Evolutionary conservation across 2,113 vertebrate species (phyloP).

Genomic region (Serilophus lunatus): DNA sequence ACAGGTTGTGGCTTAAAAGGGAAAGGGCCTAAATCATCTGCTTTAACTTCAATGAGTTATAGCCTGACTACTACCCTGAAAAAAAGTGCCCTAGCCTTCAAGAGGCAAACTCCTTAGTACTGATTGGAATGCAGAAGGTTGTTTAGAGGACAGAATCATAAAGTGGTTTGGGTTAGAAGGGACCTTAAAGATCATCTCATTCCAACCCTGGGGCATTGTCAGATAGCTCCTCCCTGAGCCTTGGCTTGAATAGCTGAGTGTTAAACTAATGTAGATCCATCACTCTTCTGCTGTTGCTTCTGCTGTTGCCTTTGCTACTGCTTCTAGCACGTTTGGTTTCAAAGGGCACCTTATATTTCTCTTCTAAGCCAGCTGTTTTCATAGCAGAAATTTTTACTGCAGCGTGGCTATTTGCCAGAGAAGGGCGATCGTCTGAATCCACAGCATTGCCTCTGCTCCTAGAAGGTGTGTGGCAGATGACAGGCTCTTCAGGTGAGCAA

Average conservation of each 20-base stretch:
- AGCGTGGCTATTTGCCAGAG: neutral
- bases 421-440: accelerated
- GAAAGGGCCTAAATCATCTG: neutral
- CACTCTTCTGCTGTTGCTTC: too few relatives aligned
- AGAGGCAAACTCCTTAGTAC: neutral
- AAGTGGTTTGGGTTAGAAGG: neutral
- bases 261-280: neutral
- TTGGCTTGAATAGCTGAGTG: neutral
- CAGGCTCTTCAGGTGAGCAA: neutral
- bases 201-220: neutral
- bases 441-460: neutral
- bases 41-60: neutral
- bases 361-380: neutral
- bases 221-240: neutral
- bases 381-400: neutral
- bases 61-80: neutral
- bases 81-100: neutral
- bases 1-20: neutral
- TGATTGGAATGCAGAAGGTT: neutral
- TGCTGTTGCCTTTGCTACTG: neutral
- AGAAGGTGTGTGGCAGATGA: accelerated
- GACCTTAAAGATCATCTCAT: neutral
- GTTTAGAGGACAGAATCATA: neutral
- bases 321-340: neutral
- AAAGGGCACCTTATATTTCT: neutral